Evolutionary conservation across 2,888 invertebrate species (phyloP), one percentile per base, ranked within the genome.

Genomic region (Apamea epomidion): DNA sequence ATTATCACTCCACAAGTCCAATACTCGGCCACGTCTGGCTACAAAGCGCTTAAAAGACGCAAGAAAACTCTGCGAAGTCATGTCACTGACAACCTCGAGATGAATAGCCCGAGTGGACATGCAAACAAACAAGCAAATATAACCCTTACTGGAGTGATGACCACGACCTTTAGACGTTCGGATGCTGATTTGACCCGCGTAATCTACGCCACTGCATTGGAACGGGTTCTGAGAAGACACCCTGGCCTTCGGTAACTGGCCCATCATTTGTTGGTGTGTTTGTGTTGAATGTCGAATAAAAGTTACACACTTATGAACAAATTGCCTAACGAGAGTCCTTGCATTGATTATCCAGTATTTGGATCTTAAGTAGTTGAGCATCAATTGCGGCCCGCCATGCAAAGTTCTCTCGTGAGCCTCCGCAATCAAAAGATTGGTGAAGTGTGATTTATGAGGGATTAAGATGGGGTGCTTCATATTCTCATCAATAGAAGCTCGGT

Each of bases 11-110:
- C 32, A 32, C 32, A 32, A 32, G 32, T 32, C 32, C 32, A 32
- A 32, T 32, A 32, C 32, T 32, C 42, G 42, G 42, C 42, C 42
- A 42, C 4, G 42, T 42, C 42, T 7, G 4, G 42, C 42, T 42
- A 42, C 42, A 42, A 42, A 42, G 42, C 42, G 60, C 76, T 60
- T 72, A 14, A 2, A 73, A 42, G 42, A 60, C 42, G 42, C 72
- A 21, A 73, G 58, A 42, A 60, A 73, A 73, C 72, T 58, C 25
- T 73, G 73, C 62, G 58, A 73, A 73, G 73, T 73, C 73, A 73
- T 73, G 7, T 73, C 71, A 25, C 70, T 62, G 14, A 73, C 60
- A 4, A 73, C 73, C 29, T 62, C 73, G 0, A 45, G 21, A 29
- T 73, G 72, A 51, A 72, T 37, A n/a, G 72, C 72, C 12, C 72